Base-by-base conservation (phyloP, 2,113 vertebrate genomes). In the Larimichthys crocea region DNA sequence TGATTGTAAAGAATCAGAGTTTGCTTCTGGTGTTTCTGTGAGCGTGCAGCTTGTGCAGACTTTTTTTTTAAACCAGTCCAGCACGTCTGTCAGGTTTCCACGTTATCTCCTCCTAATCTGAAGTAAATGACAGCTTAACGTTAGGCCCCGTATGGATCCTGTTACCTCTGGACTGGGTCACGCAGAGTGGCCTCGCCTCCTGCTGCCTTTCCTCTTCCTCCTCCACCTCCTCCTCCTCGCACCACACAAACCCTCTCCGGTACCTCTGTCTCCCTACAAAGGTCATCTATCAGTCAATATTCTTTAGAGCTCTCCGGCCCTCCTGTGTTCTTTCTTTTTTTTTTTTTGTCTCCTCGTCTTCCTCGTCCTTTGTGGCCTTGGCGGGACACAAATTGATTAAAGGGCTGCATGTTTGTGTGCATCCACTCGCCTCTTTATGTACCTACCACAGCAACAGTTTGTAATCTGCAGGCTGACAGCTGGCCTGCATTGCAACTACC, bases 211-310 rank as follows among this genome's bases (percentile, higher is more conserved):
- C 63, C 19, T 60, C 56, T 57, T 56, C 53, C 57, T 56, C 68
- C 46, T 68, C 35, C 35, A 40, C 35, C 77, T 44, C 19, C 77
- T 84, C 74, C 74, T 75, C 35, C 76, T 74, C 67, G 64, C 66
- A 60, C 60, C 74, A 66, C 86, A 74, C 82, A 89, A 90, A 82
- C 77, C 79, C 66, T 76, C 76, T 71, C 76, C 73, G 70, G 35
- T 48, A 73, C 75, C 68, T 78, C 68, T 78, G 76, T 85, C 79
- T 77, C 64, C 66, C 83, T 77, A 65, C 73, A 92, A 90, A 92
- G 93, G 91, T 92, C 89, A 94, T 90, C 89, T 80, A 76, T 85
- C 88, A 90, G 89, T 94, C 92, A 90, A 88, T 90, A 91, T 86
- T 89, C 86, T 89, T 91, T 89, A 91, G 79, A 86, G 84, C 88